Conservation (phyloP, 2,888 invertebrate species). For the Patella depressa region DNA sequence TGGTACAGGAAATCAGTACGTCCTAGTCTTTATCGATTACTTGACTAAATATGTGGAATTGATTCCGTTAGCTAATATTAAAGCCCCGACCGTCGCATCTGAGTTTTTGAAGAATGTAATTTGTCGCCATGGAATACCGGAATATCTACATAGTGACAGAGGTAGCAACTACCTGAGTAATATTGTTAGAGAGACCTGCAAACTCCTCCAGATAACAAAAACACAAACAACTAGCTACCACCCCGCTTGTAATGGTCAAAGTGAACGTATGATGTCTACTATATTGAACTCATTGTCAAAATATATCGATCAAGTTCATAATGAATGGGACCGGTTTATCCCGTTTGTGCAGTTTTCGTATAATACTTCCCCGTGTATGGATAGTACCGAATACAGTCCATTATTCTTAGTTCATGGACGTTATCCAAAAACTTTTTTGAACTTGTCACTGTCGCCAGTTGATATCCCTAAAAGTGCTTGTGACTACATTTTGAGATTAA, state of each 20-base stretch:
- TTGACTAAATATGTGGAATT: conserved; percentile 22
- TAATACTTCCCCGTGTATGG: not conserved
- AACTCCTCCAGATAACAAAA: conserved; percentile 13
- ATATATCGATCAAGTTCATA: not conserved
- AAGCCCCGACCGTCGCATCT: conserved; percentile 3
- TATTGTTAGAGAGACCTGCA: conserved; percentile 20
- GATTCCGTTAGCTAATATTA: conserved; percentile 15
- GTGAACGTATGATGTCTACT: not conserved
- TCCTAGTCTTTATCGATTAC: conserved; percentile 14
- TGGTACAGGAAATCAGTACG: not conserved
- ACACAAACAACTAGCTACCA: conserved; percentile 17
- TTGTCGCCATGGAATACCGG: conserved; percentile 20
- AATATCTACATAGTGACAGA: not conserved
- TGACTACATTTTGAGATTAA: not conserved
- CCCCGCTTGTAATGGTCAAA: conserved; percentile 17
- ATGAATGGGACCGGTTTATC: not conserved
- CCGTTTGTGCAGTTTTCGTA: not conserved
- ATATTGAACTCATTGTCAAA: not conserved
- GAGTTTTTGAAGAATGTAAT: conserved; percentile 15
- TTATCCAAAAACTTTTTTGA: not conserved
- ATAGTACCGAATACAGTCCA: not conserved
- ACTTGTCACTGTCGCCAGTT: not conserved
- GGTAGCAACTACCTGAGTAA: conserved; percentile 15
- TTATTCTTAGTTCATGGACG: conserved; percentile 1
- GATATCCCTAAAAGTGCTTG: not conserved